Evolutionary conservation across 2,113 vertebrate species (phyloP).

Genomic region (Patagioenas fasciata): DNA sequence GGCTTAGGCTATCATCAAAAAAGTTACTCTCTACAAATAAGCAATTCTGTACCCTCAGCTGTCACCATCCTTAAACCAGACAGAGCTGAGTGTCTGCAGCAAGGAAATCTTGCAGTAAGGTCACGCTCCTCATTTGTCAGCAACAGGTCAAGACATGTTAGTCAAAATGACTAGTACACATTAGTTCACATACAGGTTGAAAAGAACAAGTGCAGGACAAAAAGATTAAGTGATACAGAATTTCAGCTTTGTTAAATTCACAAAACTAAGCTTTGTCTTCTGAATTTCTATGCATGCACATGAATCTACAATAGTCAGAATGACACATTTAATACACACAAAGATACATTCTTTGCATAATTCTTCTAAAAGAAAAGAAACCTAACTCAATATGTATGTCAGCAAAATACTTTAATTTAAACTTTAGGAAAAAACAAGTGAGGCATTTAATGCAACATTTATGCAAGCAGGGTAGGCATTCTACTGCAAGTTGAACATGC

Average conservation of each 20-base stretch:
- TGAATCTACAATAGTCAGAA: neutral
- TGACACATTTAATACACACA: neutral
- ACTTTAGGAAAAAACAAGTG: constrained; percentile 22
- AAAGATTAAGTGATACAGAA: neutral
- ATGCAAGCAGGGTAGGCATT: constrained; percentile 62
- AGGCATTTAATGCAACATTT: constrained; percentile 50
- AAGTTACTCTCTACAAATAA: neutral
- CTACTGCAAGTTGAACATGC: constrained; percentile 23
- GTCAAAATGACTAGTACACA: neutral
- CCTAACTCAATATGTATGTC: neutral
- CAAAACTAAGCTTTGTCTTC: neutral
- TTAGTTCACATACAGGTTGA: neutral
- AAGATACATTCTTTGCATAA: neutral
- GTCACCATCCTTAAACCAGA: neutral
- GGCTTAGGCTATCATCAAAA: neutral
- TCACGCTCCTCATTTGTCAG: constrained; percentile 3
- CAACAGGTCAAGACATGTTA: neutral
- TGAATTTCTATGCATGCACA: neutral
- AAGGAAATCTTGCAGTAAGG: neutral
- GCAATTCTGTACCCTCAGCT: neutral
- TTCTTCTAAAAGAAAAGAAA: neutral
- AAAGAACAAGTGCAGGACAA: constrained; percentile 24
- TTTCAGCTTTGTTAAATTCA: neutral
- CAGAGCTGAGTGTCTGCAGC: neutral
- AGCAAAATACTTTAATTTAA: constrained; percentile 10